phyloP scores from a whole-genome alignment of 1,140 invertebrate genomes.

The Diorhabda sublineata region DNA sequence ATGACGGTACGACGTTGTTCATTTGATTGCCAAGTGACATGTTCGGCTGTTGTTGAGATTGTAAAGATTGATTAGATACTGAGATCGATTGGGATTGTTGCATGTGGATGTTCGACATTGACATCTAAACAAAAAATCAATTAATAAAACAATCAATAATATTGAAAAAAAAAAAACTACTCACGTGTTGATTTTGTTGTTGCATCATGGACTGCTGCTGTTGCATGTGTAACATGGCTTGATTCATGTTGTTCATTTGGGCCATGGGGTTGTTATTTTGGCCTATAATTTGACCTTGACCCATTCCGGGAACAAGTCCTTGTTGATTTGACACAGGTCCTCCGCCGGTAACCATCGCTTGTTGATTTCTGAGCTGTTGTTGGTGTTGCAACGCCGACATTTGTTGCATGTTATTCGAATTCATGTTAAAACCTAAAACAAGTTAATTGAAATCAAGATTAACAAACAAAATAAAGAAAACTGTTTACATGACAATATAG shows the following conservation, averaged over 20 bases:
- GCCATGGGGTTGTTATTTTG: constrained; percentile 38
- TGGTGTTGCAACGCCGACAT: constrained; percentile 43
- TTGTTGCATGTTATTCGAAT: constrained; percentile 40
- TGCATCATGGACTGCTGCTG: constrained; percentile 52
- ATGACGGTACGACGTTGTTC: constrained; percentile 31
- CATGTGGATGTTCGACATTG: constrained; percentile 64
- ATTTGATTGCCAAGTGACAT: constrained; percentile 17
- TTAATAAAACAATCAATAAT: neutral
- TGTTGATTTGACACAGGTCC: constrained; percentile 33
- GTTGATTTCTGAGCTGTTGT: constrained; percentile 44
- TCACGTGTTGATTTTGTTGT: constrained; percentile 43
- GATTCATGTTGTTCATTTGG: constrained; percentile 51
- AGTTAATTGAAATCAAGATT: neutral
- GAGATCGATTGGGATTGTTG: constrained; percentile 61
- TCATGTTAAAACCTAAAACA: constrained; percentile 41
- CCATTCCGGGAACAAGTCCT: constrained; percentile 33
- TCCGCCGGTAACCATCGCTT: constrained; percentile 33
- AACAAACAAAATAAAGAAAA: too few relatives aligned
- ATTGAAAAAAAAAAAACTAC: constrained; percentile 4
- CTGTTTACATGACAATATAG: too few relatives aligned
- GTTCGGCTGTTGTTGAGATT: constrained; percentile 41
- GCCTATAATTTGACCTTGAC: constrained; percentile 28
- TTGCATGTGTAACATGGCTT: constrained; percentile 51
- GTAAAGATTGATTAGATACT: constrained; percentile 47
- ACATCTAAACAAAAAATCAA: constrained; percentile 44